Evolutionary conservation across 1,140 invertebrate species (phyloP), one percentile per base, ranked within the genome.

Genomic region (Cotesia typhae): DNA sequence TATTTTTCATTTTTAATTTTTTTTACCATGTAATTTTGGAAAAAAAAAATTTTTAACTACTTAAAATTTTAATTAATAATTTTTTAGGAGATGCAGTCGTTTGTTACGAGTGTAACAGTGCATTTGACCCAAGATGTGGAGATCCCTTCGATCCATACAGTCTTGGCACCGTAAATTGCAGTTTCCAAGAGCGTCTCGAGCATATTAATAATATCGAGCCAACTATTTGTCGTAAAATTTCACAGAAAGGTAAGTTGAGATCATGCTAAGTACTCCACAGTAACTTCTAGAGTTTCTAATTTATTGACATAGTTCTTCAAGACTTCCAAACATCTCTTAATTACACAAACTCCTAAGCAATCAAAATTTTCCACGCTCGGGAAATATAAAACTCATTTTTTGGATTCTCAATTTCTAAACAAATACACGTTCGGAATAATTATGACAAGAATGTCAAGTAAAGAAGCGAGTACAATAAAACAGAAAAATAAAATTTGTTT

Each of bases 41-140:
- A 10, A 35, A 53, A 51, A 28, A 14, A 28, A 7, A 35, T 52
- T 52, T 67, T 17, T 17, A 53, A 20, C 4, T 47, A 47, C 38
- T 14, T 14, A 57, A 9, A 52, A 65, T 20, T 7, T 52, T 68
- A 60, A 61, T 47, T 63, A 28, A 55, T 72, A 9, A 76, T 75
- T 72, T 79, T 84, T 28, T 74, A 91, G 91, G 89, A 65, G 76
- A 86, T 20, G 81, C 87, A 5, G 88, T 91, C 77, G 82, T 85
- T 73, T 96, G 94, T 81, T 96, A 94, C 79, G 90, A 95, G 75
- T 96, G 94, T 85, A 96, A 96, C 86, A 95, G 94, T 66, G 91
- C 90, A 60, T 95, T 91, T 78, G 94, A 96, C 85, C 93, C 92
- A 20, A 89, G 94, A 77, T 96, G 94, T 79, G 95, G 92, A 2